Base-by-base conservation (phyloP, 2,113 vertebrate species). In the Callospermophilus lateralis region DNA sequence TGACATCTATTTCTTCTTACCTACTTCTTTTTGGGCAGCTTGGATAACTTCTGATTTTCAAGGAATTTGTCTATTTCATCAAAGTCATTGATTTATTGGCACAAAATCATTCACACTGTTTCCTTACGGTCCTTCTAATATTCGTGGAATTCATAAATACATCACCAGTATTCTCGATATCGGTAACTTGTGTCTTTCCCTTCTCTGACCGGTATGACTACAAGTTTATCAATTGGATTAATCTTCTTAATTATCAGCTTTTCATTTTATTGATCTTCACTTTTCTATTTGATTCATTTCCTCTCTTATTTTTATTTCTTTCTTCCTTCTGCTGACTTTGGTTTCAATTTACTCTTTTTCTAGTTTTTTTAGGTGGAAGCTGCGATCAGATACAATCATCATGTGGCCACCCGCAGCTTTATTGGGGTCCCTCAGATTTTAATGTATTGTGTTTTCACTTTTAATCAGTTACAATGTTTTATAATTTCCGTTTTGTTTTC, bases 281-380 rank as follows among this genome's bases (percentile, higher is more conserved):
- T 87, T 90, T 86, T 90, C 74, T 90, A 11, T 86, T 93, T 86
- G 34, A 86, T 20, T 86, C 48, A 72, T 55, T 86, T 55, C 34
- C 17, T 53, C 20, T 28, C 4, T 28, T 70, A 42, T 51, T 68
- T 85, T 85, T 85, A 8, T 70, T 42, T 8, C 42, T 72, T 84
- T 32, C 37, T 51, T 77, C 74, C 67, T 48, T 73, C 78, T 92
- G 45, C 53, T 91, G 91, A 78, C 7, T 88, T 84, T 84, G 3
- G 22, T 72, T 93, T 93, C 67, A 48, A 81, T 83, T 93, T 87
- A 16, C 42, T 83, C n/a, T 90, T 80, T 84, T 58, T 74, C 63
- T 67, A 51, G 30, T 77, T 94, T 94, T 70, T 83, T 79, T 79
- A 42, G 34, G 13, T 17, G 6, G 55, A 76, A 63, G 19, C 28